These are phyloP conservation scores for Orthonychiurus folsomi DNA, from an alignment of 2,888 invertebrate species.

Conservation along the genomic window DNA sequence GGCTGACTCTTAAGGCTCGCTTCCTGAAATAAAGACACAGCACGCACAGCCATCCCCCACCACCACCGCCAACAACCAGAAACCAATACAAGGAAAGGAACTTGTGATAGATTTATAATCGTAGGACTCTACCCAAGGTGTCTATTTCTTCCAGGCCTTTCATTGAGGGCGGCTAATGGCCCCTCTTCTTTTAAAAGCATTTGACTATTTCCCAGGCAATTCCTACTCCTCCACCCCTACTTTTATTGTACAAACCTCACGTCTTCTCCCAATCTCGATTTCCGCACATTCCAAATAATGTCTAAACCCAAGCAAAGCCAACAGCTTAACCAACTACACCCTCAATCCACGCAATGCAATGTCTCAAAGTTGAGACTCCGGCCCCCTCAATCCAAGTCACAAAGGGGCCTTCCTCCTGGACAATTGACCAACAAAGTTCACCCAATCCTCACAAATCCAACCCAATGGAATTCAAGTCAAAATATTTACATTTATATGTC, in stretches of 20 bases:
- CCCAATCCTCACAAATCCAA: no score
- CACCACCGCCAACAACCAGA: no score
- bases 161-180: constrained; percentile 33
- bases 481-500: no score
- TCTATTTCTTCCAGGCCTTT: constrained; percentile 12
- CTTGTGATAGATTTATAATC: constrained; percentile 38
- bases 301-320: not conserved
- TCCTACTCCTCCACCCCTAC: constrained; percentile 30
- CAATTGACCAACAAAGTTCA: no score
- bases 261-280: constrained; percentile 11
- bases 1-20: not conserved
- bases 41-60: not conserved
- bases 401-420: no score
- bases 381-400: no score
- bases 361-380: no score
- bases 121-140: constrained; percentile 19
- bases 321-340: no score
- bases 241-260: constrained; percentile 15
- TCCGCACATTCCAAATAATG: not conserved
- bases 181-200: constrained; percentile 41
- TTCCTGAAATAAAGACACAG: constrained; percentile 1
- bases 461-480: no score
- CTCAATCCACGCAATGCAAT: no score
- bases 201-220: constrained; percentile 41
- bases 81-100: constrained; percentile 21